Percentiles rank a stretch among this genome's conserved stretches.
phyloP scores from a whole-genome alignment of 2,888 invertebrate genomes.

The Schizotus pectinicornis region DNA sequence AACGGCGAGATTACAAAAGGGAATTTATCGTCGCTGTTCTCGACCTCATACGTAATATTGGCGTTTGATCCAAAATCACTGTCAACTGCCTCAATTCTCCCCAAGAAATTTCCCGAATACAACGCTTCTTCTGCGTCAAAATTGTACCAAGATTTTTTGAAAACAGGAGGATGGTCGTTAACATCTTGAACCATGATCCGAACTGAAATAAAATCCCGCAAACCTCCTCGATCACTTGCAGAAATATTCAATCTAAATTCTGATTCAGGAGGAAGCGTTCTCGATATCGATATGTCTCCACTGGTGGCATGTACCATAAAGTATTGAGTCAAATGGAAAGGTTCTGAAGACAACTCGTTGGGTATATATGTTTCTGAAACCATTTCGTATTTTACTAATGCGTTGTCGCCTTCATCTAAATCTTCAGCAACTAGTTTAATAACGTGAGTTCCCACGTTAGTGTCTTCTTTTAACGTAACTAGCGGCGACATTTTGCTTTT shows the following conservation, averaged over 20 bases:
- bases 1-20: slow-evolving; percentile 76
- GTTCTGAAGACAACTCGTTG: slow-evolving; percentile 58
- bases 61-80: slow-evolving; percentile 82
- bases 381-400: slow-evolving; percentile 74
- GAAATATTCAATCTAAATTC: slow-evolving; percentile 78
- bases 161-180: slow-evolving; percentile 84
- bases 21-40: slow-evolving; percentile 56
- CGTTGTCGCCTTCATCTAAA: slow-evolving; percentile 73
- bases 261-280: slow-evolving; percentile 74
- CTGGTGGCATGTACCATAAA: slow-evolving; percentile 77
- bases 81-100: slow-evolving; percentile 79
- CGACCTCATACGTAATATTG: slow-evolving; percentile 74
- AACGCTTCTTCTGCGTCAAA: slow-evolving; percentile 83
- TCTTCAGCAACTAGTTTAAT: slow-evolving; percentile 75
- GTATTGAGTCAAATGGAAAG: slow-evolving; percentile 66
- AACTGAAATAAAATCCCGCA: slow-evolving; percentile 73
- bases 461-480: slow-evolving; percentile 75
- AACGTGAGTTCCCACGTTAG: slow-evolving; percentile 72
- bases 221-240: slow-evolving; percentile 77
- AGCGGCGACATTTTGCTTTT: slow-evolving; percentile 61
- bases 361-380: slow-evolving; percentile 71
- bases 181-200: slow-evolving; percentile 78
- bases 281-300: slow-evolving; percentile 77
- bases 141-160: slow-evolving; percentile 81
- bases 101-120: slow-evolving; percentile 74